Conservation (phyloP, 2,797 vertebrate species). For the Thalassophryne amazonica region DNA sequence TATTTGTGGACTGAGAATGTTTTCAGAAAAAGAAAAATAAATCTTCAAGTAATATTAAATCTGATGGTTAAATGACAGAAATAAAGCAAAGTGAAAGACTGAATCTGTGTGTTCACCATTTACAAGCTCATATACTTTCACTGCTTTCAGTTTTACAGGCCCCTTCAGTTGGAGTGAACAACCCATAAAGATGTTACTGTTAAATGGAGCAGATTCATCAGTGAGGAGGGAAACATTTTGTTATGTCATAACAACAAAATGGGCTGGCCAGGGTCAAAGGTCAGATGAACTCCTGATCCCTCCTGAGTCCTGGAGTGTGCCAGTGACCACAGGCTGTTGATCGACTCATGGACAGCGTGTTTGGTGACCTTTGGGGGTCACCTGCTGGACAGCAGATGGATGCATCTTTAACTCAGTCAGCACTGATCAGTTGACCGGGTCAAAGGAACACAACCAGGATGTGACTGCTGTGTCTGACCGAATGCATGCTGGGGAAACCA, state of each 20-base stretch:
- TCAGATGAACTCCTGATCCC: constrained; percentile 45
- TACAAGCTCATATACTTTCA: constrained; percentile 51
- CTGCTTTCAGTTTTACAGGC: constrained; percentile 31
- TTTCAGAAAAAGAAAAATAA: too few species aligned
- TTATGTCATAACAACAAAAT: constrained; percentile 56
- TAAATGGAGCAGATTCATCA: constrained; percentile 38
- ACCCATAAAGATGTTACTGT: constrained; percentile 40
- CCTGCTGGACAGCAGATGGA: constrained; percentile 39
- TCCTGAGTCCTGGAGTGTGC: constrained; percentile 49
- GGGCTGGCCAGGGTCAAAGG: constrained; percentile 67
- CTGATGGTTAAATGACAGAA: too few species aligned
- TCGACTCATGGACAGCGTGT: constrained; percentile 69
- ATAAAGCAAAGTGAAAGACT: background rate
- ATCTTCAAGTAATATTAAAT: too few species aligned
- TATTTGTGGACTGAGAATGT: too few species aligned
- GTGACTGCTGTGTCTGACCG: background rate
- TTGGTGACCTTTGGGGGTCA: constrained; percentile 62
- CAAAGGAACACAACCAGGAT: background rate
- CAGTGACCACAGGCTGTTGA: constrained; percentile 59
- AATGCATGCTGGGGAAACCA: too few species aligned
- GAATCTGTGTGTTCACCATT: constrained; percentile 27
- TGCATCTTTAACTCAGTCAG: constrained; percentile 42
- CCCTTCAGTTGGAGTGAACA: constrained; percentile 16
- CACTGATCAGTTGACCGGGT: constrained; percentile 47
- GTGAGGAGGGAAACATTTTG: constrained; percentile 45